Evolutionary conservation across 2,113 vertebrate genomes (phyloP).

Genomic region (Zosterops hypoxanthus): DNA sequence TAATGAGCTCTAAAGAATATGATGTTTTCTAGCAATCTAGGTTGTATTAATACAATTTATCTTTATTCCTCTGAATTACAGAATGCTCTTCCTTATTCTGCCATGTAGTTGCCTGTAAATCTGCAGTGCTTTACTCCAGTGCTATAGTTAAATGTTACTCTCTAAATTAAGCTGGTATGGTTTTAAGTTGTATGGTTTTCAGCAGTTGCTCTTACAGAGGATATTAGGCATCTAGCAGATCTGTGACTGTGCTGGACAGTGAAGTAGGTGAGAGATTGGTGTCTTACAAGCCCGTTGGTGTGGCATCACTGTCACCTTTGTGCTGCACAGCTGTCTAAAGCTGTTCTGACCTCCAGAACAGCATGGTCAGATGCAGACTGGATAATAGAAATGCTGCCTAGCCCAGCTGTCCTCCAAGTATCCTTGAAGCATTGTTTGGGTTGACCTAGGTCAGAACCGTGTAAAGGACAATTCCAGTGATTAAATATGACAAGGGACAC

Average conservation of each 20-base stretch:
- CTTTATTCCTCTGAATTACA: neutral
- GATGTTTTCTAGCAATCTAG: neutral
- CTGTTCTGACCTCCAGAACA: neutral
- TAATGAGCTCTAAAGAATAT: neutral
- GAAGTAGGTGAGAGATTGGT: neutral
- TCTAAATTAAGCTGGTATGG: neutral
- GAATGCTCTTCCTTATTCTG: neutral
- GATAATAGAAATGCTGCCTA: neutral
- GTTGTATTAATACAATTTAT: neutral
- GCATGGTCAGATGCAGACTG: neutral
- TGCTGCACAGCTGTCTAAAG: neutral
- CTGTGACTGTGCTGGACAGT: neutral
- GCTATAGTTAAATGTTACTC: neutral
- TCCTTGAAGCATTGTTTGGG: neutral
- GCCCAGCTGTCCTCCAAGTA: neutral
- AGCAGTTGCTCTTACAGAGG: neutral
- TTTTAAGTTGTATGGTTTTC: neutral
- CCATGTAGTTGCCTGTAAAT: neutral
- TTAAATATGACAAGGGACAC: neutral
- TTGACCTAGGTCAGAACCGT: neutral
- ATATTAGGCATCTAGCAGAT: neutral
- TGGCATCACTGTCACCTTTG: accelerated
- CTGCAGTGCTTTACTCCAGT: neutral
- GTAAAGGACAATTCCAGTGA: neutral
- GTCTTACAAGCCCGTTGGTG: neutral